These are phyloP conservation scores for Panulirus ornatus DNA, from an alignment of 1,140 invertebrate species.

Conservation along the genomic window DNA sequence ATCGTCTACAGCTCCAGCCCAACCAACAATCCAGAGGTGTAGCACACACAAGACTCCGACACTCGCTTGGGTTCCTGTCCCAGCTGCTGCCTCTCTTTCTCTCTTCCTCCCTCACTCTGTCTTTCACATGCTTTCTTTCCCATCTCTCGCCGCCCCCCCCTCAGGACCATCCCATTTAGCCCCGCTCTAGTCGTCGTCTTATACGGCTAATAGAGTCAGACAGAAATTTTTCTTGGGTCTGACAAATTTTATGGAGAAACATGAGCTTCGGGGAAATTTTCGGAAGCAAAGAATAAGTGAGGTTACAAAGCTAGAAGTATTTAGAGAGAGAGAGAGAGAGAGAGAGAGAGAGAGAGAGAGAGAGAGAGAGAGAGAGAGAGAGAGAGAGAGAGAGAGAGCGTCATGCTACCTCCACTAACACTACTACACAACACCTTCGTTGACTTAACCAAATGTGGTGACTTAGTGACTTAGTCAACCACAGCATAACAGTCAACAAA, in stretches of 20 bases:
- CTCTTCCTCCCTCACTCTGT: constrained; percentile 25
- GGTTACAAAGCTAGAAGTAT: neutral
- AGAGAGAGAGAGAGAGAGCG: no score
- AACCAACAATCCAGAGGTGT: no score
- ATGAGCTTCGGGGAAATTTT: no score
- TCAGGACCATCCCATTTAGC: neutral
- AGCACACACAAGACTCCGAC: no score
- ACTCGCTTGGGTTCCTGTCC: no score
- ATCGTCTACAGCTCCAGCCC: no score
- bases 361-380: constrained; percentile 26
- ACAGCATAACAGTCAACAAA: no score
- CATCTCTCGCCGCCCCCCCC: neutral
- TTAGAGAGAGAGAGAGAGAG: no score
- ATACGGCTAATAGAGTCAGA: no score
- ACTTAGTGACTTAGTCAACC: no score
- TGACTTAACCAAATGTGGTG: no score
- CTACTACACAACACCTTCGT: no score
- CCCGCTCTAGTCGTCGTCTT: neutral
- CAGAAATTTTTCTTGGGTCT: neutral
- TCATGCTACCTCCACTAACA: neutral
- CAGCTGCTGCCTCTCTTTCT: constrained; percentile 1
- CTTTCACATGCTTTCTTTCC: neutral
- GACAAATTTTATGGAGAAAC: neutral
- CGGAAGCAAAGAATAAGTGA: neutral
- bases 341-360: neutral